A percentile compares a stretch with the other conserved stretches of the same genome.
Evolutionary conservation across 2,797 vertebrate genomes (phyloP).

Genomic region (Ataeniobius toweri): DNA sequence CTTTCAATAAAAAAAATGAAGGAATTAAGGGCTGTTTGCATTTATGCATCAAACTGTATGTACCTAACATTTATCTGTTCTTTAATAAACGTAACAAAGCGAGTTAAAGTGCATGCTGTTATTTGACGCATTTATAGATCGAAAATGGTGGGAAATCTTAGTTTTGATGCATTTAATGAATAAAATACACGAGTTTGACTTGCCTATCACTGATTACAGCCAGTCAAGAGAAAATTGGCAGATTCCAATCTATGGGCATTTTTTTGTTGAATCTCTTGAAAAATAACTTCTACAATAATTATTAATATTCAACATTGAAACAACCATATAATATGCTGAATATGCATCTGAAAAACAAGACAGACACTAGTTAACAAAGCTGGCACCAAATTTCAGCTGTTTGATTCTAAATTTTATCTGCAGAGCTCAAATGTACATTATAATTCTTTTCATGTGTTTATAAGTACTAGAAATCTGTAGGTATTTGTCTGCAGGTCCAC

Average conservation of each 20-base stretch:
- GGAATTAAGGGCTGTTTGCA: neutral
- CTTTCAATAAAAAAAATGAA: neutral
- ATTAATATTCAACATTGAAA: constrained; percentile 4
- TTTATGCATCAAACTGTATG: neutral
- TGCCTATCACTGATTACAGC: neutral
- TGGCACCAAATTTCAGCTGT: neutral
- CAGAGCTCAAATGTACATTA: neutral
- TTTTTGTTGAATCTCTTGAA: neutral
- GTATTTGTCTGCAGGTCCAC: neutral
- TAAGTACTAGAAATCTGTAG: neutral
- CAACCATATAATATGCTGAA: neutral
- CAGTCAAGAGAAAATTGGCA: neutral
- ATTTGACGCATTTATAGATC: neutral
- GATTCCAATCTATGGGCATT: neutral
- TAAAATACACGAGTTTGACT: neutral
- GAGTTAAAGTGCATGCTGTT: neutral
- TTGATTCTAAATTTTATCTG: neutral
- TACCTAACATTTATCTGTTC: neutral
- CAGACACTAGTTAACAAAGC: neutral
- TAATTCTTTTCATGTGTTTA: neutral
- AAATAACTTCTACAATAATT: neutral
- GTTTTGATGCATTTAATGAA: neutral
- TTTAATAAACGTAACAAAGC: neutral
- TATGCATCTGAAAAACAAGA: neutral
- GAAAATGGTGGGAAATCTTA: neutral